Conservation (phyloP, 92 coral and sea anemone species). For the Pocillopora grandis region DNA sequence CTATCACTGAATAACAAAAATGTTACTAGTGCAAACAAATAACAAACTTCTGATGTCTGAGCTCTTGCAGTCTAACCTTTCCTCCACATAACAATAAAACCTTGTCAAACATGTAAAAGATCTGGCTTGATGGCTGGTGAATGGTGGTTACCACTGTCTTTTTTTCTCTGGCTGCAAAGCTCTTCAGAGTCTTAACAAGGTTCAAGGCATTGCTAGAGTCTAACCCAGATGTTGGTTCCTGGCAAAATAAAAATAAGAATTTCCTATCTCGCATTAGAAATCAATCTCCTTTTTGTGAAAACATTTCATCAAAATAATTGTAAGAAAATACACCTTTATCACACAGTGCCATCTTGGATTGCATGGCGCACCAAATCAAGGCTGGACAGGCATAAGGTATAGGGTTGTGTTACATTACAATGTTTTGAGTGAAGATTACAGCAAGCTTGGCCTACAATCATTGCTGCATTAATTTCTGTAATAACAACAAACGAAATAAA, state of each 20-base stretch:
- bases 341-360: too few species aligned
- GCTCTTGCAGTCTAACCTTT: conserved; percentile 51
- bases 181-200: conserved; percentile 79
- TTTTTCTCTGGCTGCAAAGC: conserved; percentile 72
- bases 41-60: background rate
- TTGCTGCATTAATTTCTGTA: too few species aligned
- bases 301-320: background rate
- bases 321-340: too few species aligned
- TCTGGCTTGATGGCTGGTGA: conserved; percentile 98
- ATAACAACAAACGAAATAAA: too few species aligned
- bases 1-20: too few species aligned
- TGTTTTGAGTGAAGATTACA: too few species aligned
- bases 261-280: background rate
- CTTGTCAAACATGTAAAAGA: conserved; percentile 93
- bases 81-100: conserved; percentile 86
- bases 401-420: too few species aligned
- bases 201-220: conserved; percentile 95
- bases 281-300: background rate
- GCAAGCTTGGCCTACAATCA: too few species aligned
- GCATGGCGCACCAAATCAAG: too few species aligned
- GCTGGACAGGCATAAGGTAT: too few species aligned
- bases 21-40: too few species aligned
- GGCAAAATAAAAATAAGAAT: background rate
- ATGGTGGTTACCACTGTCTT: conserved; percentile 87
- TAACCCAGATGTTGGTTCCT: conserved; percentile 98